Base-by-base conservation (phyloP, 2,113 vertebrate genomes). In the Poeciliopsis occidentalis region DNA sequence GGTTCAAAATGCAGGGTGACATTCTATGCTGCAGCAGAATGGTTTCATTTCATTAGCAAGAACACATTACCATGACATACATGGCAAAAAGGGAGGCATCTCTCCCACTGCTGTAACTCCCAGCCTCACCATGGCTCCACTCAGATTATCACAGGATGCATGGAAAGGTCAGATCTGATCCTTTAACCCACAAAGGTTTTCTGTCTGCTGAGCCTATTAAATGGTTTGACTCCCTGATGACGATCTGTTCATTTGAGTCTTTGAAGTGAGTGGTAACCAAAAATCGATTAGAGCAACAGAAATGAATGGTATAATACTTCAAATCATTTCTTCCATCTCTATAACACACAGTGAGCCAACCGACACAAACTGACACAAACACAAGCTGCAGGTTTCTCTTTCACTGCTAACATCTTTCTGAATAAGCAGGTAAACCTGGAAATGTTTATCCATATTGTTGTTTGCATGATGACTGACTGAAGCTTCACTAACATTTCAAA, bases 141-240 rank as follows among this genome's bases (percentile, higher is more conserved):
- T 67, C 57, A 31, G 69, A 75, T 83, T 67, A 73, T 39, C 7
- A 30, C 27, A 41, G 62, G 68, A 54, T 22, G 39, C 66, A 80
- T 65, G 27, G 13, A 86, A 85, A 85, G 84, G 84, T 87, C 83
- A 85, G 30, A 71, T 66, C 64, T 12, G 30, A 87, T 66, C 70
- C 15, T 29, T 34, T 37, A 13, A 63, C 67, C 69, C 29, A 51
- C 54, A 70, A 63, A 69, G 57, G 54, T 12, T 32, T 34, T 30
- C 69, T 67, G 5, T 72, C 26, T 71, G 22, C 7, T 11, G 78
- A 77, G 60, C 27, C 4, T 11, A 54, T 66, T 75, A 15, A 30
- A 37, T 37, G 34, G 34, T 37, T 37, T 37, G 39, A 41, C 12
- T 39, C 60, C 31, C 67, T 15, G 15, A 41, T 47, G 57, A 34